Evolutionary conservation across 2,113 vertebrate species (phyloP), one percentile per base, ranked within the genome.

Genomic region (Strigops habroptila): DNA sequence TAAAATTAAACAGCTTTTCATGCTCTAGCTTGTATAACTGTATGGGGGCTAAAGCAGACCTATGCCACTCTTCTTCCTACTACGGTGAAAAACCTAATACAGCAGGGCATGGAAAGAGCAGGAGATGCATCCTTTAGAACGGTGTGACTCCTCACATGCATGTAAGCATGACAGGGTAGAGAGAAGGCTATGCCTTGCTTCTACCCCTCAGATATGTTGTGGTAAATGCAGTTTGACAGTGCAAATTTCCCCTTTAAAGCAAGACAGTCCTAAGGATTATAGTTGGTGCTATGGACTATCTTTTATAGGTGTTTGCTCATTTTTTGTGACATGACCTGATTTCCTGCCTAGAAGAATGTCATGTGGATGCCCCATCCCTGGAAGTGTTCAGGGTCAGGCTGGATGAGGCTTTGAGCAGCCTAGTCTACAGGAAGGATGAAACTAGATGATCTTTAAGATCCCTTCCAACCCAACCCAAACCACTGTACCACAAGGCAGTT

Each of bases 141-240:
- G 4, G 13, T 52, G 39, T 12, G 10, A 12, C 51, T 91, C 46
- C 27, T 91, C 73, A 59, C 41, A 33, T 23, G 12, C 51, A 8
- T 35, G 8, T 24, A 77, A 53, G 35, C 64, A 31, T 67, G 82
- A 64, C 19, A 53, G 49, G 8, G 18, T 5, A 64, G 43, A 46
- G 27, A 90, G 13, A 78, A 57, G 53, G 14, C 24, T 83, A 5
- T 37, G 28, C 48, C 39, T 88, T 92, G 21, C 39, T 78, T 92
- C 48, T 35, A 60, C 6, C 10, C 31, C n/a, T 75, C 62, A 92
- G 79, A 49, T 22, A 62, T 1, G 5, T 28, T 27, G 28, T 59
- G 73, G 24, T 52, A 92, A 84, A 81, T n/a, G 9, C 53, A 92
- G 21, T 68, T 75, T 83, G 88, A 83, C 90, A 91, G 71, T 17